Base-by-base conservation (phyloP, 2,113 vertebrate species). In the Blennius ocellaris region DNA sequence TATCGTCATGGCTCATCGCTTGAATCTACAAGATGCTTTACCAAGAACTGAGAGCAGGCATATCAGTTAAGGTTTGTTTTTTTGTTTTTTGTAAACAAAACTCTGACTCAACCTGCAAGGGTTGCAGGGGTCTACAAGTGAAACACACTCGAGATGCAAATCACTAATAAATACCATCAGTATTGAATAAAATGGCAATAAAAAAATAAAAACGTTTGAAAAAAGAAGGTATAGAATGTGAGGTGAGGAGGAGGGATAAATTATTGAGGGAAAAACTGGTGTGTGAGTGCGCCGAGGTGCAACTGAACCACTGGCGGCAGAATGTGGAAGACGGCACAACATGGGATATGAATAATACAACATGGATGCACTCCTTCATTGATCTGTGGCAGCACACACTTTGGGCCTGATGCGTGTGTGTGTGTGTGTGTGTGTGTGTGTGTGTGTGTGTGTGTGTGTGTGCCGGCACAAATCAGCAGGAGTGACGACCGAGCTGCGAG, bases 291-390 rank as follows among this genome's bases (percentile, higher is more conserved):
- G 12, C 11, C 44, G 30, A 73, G 73, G 37, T 30, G 36, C 30
- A 55, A 56, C 52, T 30, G 53, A 76, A n/a, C 38, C 11, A 8
- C 53, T 30, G 67, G 52, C 52, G 57, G 44, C 59, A 52, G 54
- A 71, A 44, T 12, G 30, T 61, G 12, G 49, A 14, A 56, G 48
- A 48, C 38, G 9, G 60, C 6, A 49, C 67, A 37, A 49, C 17
- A 64, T 11, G 49, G 59, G 59, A 37, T 51, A 74, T 78, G 50
- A 75, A 83, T 83, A 65, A 87, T 78, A 69, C 56, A 82, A 53
- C 44, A 63, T 49, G 66, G 54, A 80, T 49, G 44, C 47, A 69
- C 39, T 37, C 16, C 12, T 50, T 69, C 64, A 82, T 53, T 80
- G 78, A 83, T 89, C 57, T 71, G 41, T 8, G 8, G 12, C 41